Conservation (phyloP, 30 jellyfish, hydroid and myxozoan genomes). For the Turritopsis dohrnii region DNA sequence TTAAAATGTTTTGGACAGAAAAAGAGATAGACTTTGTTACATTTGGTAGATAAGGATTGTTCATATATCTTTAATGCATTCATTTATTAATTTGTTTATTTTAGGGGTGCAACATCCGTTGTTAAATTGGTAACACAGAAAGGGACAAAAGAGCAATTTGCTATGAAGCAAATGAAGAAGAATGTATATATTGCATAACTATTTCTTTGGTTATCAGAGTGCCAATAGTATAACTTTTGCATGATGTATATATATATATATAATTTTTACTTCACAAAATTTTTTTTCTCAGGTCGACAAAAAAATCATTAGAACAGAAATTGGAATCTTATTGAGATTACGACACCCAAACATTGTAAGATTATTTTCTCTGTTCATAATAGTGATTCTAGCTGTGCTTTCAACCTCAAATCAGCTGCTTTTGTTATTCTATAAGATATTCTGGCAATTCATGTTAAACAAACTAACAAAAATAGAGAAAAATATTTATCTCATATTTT, state of each 20-base stretch:
- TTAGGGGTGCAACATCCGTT: constrained; percentile 93
- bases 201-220: neutral
- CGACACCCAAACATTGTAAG: constrained; percentile 85
- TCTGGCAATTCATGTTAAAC: neutral
- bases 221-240: neutral
- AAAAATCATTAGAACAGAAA: constrained; percentile 84
- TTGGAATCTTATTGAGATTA: constrained; percentile 72
- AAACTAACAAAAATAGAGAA: neutral
- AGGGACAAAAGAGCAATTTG: constrained; percentile 81
- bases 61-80: no score
- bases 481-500: neutral
- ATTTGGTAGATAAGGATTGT: no score
- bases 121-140: constrained; percentile 78
- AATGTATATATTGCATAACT: no score
- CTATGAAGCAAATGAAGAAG: constrained; percentile 78
- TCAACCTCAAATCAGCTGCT: neutral
- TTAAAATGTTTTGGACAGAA: no score
- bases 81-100: neutral
- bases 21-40: no score
- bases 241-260: neutral
- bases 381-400: neutral
- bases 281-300: constrained; percentile 66
- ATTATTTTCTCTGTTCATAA: neutral
- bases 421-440: neutral
- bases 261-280: neutral